Evolutionary conservation across 2,888 invertebrate species (phyloP).

Genomic region (Zootermopsis nevadensis): DNA sequence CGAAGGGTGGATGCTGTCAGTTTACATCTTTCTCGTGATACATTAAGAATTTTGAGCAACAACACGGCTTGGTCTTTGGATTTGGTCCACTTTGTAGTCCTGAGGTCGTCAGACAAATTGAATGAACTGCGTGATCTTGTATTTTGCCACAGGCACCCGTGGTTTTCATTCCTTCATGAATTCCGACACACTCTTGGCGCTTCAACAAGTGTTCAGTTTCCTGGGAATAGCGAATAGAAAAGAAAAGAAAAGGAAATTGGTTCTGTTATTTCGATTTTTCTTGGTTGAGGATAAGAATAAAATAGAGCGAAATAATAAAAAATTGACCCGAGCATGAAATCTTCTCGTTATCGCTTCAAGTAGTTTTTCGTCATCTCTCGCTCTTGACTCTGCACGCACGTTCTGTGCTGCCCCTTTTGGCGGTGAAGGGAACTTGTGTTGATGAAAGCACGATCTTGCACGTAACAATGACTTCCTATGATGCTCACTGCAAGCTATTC

Average conservation of each 20-base stretch:
- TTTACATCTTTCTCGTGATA: no score
- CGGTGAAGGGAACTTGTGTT: not conserved
- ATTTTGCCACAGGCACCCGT: not conserved
- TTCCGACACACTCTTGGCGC: not conserved
- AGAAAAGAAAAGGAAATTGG: conserved; percentile 8
- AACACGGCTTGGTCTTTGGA: not conserved
- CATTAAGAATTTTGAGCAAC: no score
- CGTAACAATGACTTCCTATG: conserved; percentile 1
- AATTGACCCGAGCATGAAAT: not conserved
- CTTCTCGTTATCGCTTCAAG: conserved; percentile 21
- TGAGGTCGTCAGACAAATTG: conserved; percentile 14
- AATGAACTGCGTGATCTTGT: not conserved
- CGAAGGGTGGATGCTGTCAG: no score
- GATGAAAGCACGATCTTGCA: conserved; percentile 18
- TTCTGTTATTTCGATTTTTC: conserved; percentile 25
- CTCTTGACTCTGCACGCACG: conserved; percentile 12
- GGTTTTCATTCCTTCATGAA: conserved; percentile 11
- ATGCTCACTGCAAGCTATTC: not conserved
- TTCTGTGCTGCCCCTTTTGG: conserved; percentile 14
- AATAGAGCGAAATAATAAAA: not conserved
- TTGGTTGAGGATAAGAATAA: not conserved
- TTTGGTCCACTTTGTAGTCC: not conserved
- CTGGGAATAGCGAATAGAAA: not conserved
- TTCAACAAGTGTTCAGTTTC: not conserved
- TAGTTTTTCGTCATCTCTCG: not conserved